phyloP scores from a whole-genome alignment of 2,113 vertebrate species.

The Calypte anna region DNA sequence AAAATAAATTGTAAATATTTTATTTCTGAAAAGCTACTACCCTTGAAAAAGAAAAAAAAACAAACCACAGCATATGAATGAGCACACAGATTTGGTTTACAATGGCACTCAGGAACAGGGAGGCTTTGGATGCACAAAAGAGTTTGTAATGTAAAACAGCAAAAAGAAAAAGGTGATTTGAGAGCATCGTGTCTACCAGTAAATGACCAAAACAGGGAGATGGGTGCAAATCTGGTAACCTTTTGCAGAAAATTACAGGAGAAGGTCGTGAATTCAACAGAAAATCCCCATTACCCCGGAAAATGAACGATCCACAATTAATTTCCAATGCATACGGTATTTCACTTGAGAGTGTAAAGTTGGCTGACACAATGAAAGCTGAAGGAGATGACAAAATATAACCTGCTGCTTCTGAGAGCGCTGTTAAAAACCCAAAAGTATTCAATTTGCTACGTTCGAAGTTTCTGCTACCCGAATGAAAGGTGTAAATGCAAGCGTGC shows the following conservation, averaged over 20 bases:
- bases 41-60: not conserved
- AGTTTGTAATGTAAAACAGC: not conserved
- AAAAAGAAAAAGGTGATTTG: not conserved
- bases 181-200: not conserved
- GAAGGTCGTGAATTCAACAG: constrained; percentile 61
- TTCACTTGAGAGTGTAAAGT: constrained; percentile 75
- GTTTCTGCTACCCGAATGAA: not conserved
- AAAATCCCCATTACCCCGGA: not conserved
- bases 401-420: constrained; percentile 65
- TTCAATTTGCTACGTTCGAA: not conserved
- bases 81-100: not conserved
- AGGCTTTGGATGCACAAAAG: not conserved
- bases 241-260: constrained; percentile 19
- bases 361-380: constrained; percentile 54
- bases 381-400: constrained; percentile 64
- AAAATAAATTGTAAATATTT: not conserved
- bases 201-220: not conserved
- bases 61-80: not conserved
- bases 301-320: constrained; percentile 59
- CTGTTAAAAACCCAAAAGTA: constrained; percentile 33
- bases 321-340: constrained; percentile 75
- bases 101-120: not conserved
- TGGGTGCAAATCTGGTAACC: constrained; percentile 1
- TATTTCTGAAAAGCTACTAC: not conserved
- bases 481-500: not conserved